phyloP scores from a whole-genome alignment of 2,113 vertebrate species.

The Propithecus coquereli region DNA sequence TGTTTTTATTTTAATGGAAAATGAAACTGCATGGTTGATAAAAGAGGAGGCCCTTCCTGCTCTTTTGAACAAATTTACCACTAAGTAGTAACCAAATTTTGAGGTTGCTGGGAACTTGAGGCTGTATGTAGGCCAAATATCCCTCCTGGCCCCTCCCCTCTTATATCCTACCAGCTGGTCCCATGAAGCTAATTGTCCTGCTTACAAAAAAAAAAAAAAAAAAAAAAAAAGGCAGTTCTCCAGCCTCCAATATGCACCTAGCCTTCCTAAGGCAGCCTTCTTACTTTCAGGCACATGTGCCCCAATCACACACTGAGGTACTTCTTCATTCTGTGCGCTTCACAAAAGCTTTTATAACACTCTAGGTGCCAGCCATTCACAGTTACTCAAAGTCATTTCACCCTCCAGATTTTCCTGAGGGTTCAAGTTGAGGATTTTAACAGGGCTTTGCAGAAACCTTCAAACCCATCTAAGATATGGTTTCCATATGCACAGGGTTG shows the following conservation, averaged over 20 bases:
- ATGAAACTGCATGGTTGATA: neutral
- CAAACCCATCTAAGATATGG: neutral
- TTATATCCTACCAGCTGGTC: neutral
- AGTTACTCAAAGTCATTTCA: slow-evolving; percentile 1
- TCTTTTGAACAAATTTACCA: neutral
- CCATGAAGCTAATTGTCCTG: neutral
- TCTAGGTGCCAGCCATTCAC: neutral
- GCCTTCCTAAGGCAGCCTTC: neutral
- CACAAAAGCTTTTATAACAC: neutral
- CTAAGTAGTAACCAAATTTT: neutral
- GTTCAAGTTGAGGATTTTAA: neutral
- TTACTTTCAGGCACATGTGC: neutral
- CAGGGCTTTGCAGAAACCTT: neutral
- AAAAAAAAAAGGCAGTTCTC: neutral
- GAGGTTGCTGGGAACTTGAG: neutral
- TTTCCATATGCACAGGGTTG: neutral
- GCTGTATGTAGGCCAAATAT: neutral
- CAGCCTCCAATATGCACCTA: neutral
- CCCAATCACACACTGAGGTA: neutral
- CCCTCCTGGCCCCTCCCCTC: neutral
- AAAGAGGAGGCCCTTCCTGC: neutral
- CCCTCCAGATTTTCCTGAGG: neutral
- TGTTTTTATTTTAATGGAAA: neutral
- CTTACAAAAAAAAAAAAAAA: neutral
- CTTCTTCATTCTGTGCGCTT: neutral